Conservation (phyloP, 2,113 vertebrate species). For the Genyomyrus donnyi region DNA sequence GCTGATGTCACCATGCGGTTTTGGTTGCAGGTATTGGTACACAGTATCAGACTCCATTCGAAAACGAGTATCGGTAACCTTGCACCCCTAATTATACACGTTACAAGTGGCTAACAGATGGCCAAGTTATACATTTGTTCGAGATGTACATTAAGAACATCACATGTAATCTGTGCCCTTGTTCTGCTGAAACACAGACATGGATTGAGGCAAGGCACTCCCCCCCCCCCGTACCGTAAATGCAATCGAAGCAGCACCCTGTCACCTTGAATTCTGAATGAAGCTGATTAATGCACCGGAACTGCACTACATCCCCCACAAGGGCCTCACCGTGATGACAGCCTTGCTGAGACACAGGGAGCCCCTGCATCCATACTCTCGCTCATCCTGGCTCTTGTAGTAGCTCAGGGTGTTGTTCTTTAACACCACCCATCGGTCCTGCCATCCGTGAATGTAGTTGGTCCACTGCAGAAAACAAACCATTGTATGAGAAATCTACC, state of each 20-base stretch:
- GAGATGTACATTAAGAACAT: background rate
- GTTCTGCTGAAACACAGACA: background rate
- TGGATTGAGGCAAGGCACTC: background rate
- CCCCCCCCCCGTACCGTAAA: background rate
- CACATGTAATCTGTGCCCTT: background rate
- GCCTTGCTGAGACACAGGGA: slow-evolving; percentile 95
- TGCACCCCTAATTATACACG: background rate
- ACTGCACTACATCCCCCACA: background rate
- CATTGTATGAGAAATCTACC: background rate
- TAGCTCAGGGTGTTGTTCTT: slow-evolving; percentile 91
- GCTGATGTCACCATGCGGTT: background rate
- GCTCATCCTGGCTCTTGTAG: slow-evolving; percentile 93
- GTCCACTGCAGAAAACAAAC: slow-evolving; percentile 76
- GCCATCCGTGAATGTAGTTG: slow-evolving; percentile 98
- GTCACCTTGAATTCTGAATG: background rate
- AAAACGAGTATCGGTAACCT: background rate
- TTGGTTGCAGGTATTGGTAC: background rate
- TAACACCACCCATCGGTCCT: slow-evolving; percentile 93
- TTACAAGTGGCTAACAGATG: background rate
- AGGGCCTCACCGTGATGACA: slow-evolving; percentile 81
- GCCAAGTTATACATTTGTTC: background rate
- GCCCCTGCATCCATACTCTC: slow-evolving; percentile 90
- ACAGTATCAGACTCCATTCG: background rate
- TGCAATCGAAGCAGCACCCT: background rate
- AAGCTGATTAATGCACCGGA: background rate